phyloP scores from a whole-genome alignment of 2,888 invertebrate species.

The Lamproptera curius region DNA sequence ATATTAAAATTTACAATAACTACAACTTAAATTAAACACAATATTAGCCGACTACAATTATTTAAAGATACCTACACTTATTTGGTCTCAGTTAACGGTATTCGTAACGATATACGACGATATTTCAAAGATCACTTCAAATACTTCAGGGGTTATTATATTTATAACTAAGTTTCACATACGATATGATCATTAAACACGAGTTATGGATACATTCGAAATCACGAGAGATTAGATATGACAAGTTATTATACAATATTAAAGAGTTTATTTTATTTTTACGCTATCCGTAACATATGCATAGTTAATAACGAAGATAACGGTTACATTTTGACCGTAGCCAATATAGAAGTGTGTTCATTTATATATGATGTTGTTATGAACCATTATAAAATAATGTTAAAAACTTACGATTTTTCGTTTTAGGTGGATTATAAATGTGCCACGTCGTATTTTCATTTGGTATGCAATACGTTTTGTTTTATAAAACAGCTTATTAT shows the following conservation, averaged over 20 bases:
- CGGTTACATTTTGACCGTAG: no score
- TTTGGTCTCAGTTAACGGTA: constrained; percentile 76
- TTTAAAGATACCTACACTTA: constrained; percentile 71
- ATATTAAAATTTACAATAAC: constrained; percentile 68
- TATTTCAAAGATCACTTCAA: constrained; percentile 24
- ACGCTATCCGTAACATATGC: no score
- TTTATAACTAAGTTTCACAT: constrained; percentile 5
- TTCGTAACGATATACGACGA: constrained; percentile 51
- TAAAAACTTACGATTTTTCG: no score
- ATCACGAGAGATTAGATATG: neutral
- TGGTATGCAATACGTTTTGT: no score
- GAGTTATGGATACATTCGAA: neutral
- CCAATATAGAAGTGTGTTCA: no score
- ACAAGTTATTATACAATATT: constrained; percentile 1
- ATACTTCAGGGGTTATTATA: constrained; percentile 21
- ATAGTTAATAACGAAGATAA: no score
- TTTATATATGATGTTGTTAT: no score
- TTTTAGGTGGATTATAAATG: no score
- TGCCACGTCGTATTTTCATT: no score
- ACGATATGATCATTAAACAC: neutral
- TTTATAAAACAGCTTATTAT: no score
- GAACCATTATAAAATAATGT: no score
- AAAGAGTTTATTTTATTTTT: constrained; percentile 1
- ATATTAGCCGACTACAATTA: constrained; percentile 50
- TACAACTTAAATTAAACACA: constrained; percentile 62